phyloP scores from a whole-genome alignment of 1,140 invertebrate species.

The Cecropterus lyciades region DNA sequence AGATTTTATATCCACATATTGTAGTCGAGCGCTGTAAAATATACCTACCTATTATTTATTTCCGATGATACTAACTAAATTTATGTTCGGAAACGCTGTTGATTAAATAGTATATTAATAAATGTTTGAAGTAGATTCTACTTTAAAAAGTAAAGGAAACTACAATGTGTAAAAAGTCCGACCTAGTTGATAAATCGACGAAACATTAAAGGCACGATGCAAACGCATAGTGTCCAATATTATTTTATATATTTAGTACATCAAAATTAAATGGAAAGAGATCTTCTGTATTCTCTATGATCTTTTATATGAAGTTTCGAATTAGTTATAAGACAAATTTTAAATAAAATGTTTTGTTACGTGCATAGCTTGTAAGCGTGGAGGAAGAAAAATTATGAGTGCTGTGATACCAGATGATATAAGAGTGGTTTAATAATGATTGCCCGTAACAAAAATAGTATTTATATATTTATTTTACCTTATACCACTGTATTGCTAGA shows the following conservation, averaged over 20 bases:
- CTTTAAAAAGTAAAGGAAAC: background rate
- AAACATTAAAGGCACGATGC: background rate
- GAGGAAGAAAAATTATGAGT: slow-evolving; percentile 58
- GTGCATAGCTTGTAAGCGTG: slow-evolving; percentile 62
- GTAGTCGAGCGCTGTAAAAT: background rate
- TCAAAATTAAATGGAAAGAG: background rate
- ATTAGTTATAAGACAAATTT: slow-evolving; percentile 62
- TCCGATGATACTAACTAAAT: no score
- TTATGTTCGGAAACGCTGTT: no score
- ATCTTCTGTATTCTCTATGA: slow-evolving; percentile 4
- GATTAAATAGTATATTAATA: no score
- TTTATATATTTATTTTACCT: slow-evolving; percentile 33
- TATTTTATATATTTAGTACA: background rate
- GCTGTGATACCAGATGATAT: slow-evolving; percentile 77
- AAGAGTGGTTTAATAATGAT: slow-evolving; percentile 49
- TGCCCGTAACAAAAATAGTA: slow-evolving; percentile 36
- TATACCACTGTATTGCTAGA: slow-evolving; percentile 7
- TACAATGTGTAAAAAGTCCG: slow-evolving; percentile 11
- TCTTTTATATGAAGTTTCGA: slow-evolving; percentile 52
- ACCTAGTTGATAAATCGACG: slow-evolving; percentile 1
- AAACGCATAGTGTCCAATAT: background rate
- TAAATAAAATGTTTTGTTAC: slow-evolving; percentile 56
- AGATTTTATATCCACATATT: slow-evolving; percentile 1
- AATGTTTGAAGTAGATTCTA: no score
- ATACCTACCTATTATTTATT: no score